Conservation (phyloP, 2,888 invertebrate genomes). For the Meganola albula region DNA sequence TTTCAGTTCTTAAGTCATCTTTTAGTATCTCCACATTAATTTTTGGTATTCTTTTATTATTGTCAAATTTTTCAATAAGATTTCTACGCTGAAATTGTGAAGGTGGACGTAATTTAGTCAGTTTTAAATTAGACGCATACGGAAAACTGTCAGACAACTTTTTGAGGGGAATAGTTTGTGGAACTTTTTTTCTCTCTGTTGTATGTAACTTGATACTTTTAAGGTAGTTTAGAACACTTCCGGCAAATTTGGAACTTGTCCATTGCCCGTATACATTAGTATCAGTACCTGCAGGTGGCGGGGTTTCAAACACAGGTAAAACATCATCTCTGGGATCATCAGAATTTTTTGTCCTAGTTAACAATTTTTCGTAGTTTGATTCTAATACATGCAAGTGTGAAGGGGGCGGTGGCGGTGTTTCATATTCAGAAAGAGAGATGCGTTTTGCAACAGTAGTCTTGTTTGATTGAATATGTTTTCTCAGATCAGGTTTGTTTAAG, state of each 20-base stretch:
- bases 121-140: slow-evolving; percentile 52
- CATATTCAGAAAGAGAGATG: slow-evolving; percentile 38
- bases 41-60: slow-evolving; percentile 45
- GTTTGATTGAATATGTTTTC: neutral
- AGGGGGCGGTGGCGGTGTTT: slow-evolving; percentile 49
- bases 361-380: slow-evolving; percentile 4
- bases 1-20: slow-evolving; percentile 45
- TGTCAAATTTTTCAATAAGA: slow-evolving; percentile 37
- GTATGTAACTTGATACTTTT: slow-evolving; percentile 51
- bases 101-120: slow-evolving; percentile 43
- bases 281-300: slow-evolving; percentile 43
- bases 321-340: too few relatives aligned
- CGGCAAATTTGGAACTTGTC: slow-evolving; percentile 59
- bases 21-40: slow-evolving; percentile 59
- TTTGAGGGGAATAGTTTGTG: slow-evolving; percentile 47
- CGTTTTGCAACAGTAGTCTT: neutral
- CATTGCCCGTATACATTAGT: slow-evolving; percentile 56
- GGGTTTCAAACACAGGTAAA: slow-evolving; percentile 45
- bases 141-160: slow-evolving; percentile 55
- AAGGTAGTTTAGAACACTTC: slow-evolving; percentile 57
- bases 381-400: too few relatives aligned
- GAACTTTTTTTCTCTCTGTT: slow-evolving; percentile 41
- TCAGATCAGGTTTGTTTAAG: slow-evolving; percentile 21
- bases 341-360: slow-evolving; percentile 14
- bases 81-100: slow-evolving; percentile 44